phyloP scores from a whole-genome alignment of 2,113 vertebrate genomes.

The Oenanthe oenanthe region DNA sequence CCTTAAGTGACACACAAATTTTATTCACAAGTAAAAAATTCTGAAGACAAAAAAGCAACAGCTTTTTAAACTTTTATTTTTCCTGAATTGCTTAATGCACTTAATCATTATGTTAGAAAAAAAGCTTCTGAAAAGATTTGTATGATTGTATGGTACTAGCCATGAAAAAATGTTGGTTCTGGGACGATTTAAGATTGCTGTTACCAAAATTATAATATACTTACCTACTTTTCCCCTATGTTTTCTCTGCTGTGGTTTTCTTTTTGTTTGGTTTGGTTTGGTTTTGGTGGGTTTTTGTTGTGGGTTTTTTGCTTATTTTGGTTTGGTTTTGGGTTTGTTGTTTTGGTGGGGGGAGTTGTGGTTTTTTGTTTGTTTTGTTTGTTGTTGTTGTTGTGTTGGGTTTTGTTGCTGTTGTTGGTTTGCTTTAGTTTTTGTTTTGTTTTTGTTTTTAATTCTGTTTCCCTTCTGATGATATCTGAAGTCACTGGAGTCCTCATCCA shows the following conservation, averaged over 20 bases:
- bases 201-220: background rate
- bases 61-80: background rate
- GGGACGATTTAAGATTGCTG: rapidly evolving
- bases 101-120: background rate
- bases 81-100: background rate
- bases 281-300: background rate
- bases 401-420: background rate
- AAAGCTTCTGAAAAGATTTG: background rate
- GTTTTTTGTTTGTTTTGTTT: background rate
- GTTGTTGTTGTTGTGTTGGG: background rate
- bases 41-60: background rate
- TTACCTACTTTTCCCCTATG: background rate
- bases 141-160: background rate
- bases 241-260: background rate
- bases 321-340: background rate
- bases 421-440: background rate
- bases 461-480: background rate
- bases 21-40: background rate
- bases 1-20: background rate
- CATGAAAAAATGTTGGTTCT: background rate
- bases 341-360: background rate
- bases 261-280: background rate
- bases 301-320: background rate
- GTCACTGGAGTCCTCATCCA: background rate
- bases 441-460: background rate